Conservation (phyloP, 2,797 vertebrate species). For the Pseudomugil tenellus region DNA sequence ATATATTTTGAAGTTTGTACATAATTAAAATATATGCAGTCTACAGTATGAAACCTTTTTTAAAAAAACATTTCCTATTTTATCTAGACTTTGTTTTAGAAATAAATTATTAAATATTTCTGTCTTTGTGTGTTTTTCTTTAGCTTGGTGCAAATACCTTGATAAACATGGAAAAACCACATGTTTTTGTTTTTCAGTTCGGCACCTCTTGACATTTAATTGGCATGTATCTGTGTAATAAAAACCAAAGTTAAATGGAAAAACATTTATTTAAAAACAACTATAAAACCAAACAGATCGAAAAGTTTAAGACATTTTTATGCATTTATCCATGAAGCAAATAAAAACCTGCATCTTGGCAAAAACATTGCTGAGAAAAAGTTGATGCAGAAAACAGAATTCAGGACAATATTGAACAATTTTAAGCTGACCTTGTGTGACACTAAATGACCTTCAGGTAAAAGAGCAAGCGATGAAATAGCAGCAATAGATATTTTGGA, state of each 20-base stretch:
- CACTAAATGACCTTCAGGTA: conserved; percentile 47
- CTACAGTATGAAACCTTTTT: conserved; percentile 79
- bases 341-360: conserved; percentile 62
- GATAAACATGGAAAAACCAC: conserved; percentile 29
- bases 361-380: conserved; percentile 52
- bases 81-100: conserved; percentile 77
- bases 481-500: conserved; percentile 71
- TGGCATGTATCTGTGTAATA: neutral
- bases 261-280: conserved; percentile 59
- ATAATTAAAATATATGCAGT: conserved; percentile 72
- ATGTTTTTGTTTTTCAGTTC: neutral
- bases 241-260: conserved; percentile 46
- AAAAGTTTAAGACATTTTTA: conserved; percentile 57
- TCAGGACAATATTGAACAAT: conserved; percentile 17
- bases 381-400: conserved; percentile 34
- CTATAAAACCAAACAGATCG: conserved; percentile 60
- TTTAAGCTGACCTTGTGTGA: conserved; percentile 40
- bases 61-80: conserved; percentile 80
- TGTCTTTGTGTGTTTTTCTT: conserved; percentile 44
- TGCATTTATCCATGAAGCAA: conserved; percentile 41
- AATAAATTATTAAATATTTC: conserved; percentile 77
- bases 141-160: conserved; percentile 32
- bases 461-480: conserved; percentile 59
- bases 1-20: conserved; percentile 84
- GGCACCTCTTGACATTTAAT: neutral